Evolutionary conservation across 2,113 vertebrate genomes (phyloP), one percentile per base, ranked within the genome.

Genomic region (Trachemys scripta): DNA sequence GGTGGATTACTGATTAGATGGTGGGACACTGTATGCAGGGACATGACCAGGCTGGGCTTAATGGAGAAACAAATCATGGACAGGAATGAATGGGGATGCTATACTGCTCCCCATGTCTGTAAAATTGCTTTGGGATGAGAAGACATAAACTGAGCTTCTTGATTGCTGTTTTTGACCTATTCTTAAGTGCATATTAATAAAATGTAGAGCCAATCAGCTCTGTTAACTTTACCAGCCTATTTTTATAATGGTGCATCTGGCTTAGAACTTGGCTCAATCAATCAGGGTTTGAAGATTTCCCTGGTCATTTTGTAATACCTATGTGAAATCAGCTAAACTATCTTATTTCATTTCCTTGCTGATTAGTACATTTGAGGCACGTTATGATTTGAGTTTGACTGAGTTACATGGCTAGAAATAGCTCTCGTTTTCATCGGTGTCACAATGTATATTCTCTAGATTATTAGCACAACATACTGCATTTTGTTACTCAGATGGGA

Each of bases 381-480:
- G 76, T 72, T 93, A 75, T n/a, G 5, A 87, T 94, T 96, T 92
- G 11, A 50, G 12, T 93, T 90, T 92, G 42, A 80, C 75, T 72
- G 49, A 80, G 56, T 69, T 89, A n/a, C 45, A 31, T 56, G 11
- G 51, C 42, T 92, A 82, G 49, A 93, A 95, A 82, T 53, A 89
- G 4, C 12, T 96, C 29, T 89, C 59, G 5, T 81, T 92, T 96
- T 90, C 89, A 86, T 93, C 35, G 87, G 38, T 47, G 89, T 69
- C 11, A 69, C 7, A 25, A 27, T 69, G 9, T n/a, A 29, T 25
- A 75, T 20, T 86, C 5, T 94, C 81, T 90, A 54, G 50, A 84
- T 86, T 42, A 38, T 72, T 94, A 85, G 84, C 5, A 88, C 75
- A 90, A 93, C 59, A 69, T 42, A 8, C 27, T 2, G 6, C 65